Percentiles rank a stretch among this genome's conserved stretches.
phyloP scores from a whole-genome alignment of 2,888 invertebrate genomes.

The Netelia fuscicornis region DNA sequence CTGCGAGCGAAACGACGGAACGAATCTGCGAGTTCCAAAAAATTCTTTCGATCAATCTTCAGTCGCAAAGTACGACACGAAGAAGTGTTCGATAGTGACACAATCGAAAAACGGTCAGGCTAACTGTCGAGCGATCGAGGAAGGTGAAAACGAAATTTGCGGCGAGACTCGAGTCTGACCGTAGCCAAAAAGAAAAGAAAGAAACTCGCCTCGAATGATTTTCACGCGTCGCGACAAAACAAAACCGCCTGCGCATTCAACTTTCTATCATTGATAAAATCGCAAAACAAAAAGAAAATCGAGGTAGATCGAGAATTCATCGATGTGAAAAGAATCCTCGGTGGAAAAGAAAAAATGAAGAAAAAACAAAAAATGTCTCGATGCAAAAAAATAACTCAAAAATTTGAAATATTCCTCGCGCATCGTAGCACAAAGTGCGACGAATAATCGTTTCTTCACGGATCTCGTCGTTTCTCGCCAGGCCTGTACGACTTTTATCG shows the following conservation, averaged over 20 bases:
- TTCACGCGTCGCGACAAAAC: neutral
- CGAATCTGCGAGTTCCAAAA: slow-evolving; percentile 33
- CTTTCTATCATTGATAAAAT: neutral
- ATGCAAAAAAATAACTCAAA: neutral
- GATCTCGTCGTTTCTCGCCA: no score
- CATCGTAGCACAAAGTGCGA: no score
- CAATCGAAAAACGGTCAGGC: slow-evolving; percentile 71
- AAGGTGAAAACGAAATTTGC: slow-evolving; percentile 43
- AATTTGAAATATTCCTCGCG: neutral
- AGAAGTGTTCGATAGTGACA: slow-evolving; percentile 70
- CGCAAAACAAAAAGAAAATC: neutral
- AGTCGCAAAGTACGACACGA: slow-evolving; percentile 38
- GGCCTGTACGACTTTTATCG: no score
- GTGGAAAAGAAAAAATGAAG: neutral
- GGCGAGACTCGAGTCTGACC: slow-evolving; percentile 76
- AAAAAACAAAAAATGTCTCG: neutral
- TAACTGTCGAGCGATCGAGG: slow-evolving; percentile 64
- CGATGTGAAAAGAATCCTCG: neutral
- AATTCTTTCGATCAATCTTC: slow-evolving; percentile 39
- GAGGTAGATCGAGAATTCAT: neutral
- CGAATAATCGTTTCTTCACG: no score
- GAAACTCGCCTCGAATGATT: neutral
- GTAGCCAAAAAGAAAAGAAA: slow-evolving; percentile 6
- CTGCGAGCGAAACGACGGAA: slow-evolving; percentile 49
- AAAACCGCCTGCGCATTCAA: neutral